Conservation (phyloP, 1,140 invertebrate genomes). For the Zaprionus camerounensis region DNA sequence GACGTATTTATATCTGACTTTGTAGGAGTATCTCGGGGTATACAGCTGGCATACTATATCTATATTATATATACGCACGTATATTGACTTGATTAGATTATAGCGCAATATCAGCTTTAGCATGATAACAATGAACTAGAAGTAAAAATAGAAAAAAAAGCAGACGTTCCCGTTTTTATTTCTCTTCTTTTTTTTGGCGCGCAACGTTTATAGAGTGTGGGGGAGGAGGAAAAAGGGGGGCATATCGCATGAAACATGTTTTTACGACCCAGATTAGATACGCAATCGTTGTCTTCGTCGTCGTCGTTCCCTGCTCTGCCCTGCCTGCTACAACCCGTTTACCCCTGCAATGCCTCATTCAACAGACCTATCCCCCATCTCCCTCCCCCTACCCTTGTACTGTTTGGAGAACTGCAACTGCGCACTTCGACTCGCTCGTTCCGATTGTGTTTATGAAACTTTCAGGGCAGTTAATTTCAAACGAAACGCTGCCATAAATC, state of each 20-base stretch:
- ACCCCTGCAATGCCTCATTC: neutral
- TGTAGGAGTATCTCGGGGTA: neutral
- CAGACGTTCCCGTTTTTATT: slow-evolving; percentile 16
- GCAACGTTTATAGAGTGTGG: neutral
- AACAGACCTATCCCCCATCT: neutral
- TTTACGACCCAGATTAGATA: slow-evolving; percentile 70
- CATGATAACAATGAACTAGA: slow-evolving; percentile 24
- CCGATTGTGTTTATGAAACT: slow-evolving; percentile 64
- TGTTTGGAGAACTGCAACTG: slow-evolving; percentile 30
- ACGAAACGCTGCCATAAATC: slow-evolving; percentile 64
- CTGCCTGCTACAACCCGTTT: neutral
- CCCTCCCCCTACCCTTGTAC: neutral
- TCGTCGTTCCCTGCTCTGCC: too few species aligned
- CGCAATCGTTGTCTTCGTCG: slow-evolving; percentile 1
- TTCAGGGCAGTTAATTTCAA: slow-evolving; percentile 66
- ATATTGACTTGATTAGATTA: slow-evolving; percentile 30
- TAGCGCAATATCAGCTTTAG: slow-evolving; percentile 2
- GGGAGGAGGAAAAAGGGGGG: neutral
- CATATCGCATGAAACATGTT: slow-evolving; percentile 39
- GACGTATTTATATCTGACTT: neutral
- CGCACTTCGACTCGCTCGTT: slow-evolving; percentile 35
- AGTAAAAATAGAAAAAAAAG: slow-evolving; percentile 11
- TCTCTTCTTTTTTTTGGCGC: slow-evolving; percentile 13
- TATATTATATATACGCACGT: slow-evolving; percentile 2
- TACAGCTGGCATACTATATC: neutral